Evolutionary conservation across 2,113 vertebrate genomes (phyloP).

Genomic region (Atlantisia rogersi): DNA sequence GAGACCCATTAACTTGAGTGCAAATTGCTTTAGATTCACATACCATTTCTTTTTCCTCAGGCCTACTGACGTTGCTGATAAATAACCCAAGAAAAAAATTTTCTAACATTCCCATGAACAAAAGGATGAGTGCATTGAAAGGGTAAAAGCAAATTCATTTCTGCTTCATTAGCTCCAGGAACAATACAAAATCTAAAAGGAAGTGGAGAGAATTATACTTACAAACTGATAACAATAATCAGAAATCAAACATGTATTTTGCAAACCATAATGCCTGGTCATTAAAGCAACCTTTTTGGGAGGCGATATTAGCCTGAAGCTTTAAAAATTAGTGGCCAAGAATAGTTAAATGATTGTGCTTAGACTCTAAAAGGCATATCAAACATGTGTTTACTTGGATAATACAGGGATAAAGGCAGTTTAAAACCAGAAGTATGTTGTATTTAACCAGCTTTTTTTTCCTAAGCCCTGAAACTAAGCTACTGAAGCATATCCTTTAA

Average conservation of each 20-base stretch:
- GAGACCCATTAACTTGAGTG: background rate
- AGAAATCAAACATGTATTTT: conserved; percentile 8
- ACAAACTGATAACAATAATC: background rate
- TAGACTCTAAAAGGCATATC: background rate
- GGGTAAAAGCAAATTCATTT: background rate
- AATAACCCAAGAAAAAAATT: background rate
- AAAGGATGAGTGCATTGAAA: background rate
- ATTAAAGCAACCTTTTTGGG: background rate
- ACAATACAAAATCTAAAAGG: background rate
- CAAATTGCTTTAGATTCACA: background rate
- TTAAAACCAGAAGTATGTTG: background rate
- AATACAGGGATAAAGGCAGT: background rate
- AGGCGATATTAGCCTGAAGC: background rate
- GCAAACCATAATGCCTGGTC: background rate
- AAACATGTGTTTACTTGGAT: background rate
- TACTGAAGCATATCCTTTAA: background rate
- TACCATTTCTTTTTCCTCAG: background rate
- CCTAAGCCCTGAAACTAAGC: background rate
- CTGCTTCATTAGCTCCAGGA: background rate
- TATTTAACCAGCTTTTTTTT: background rate
- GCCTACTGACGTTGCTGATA: background rate
- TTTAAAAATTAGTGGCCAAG: background rate
- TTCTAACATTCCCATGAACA: background rate
- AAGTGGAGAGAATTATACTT: background rate
- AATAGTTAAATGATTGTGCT: background rate